Conservation (phyloP, 2,888 invertebrate genomes). For the Flexamia atlantica region DNA sequence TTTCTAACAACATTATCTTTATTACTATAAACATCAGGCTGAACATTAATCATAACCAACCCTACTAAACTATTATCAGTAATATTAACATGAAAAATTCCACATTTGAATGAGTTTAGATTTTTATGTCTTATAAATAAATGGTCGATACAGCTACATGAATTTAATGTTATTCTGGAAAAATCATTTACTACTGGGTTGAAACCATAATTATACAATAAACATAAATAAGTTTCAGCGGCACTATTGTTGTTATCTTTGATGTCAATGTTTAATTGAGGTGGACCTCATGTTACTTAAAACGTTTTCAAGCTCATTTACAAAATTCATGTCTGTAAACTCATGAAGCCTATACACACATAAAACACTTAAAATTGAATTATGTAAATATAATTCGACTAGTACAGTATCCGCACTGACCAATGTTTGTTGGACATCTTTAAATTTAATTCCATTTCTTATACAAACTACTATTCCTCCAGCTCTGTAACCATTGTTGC, state of each 20-base stretch:
- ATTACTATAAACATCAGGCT: neutral
- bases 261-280: neutral
- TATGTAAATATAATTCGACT: neutral
- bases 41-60: neutral
- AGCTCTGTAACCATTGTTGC: slow-evolving; percentile 1
- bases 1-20: neutral
- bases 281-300: neutral
- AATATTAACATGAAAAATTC: neutral
- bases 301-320: neutral
- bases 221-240: neutral
- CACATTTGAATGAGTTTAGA: neutral
- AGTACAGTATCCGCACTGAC: neutral
- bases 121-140: neutral
- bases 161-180: neutral
- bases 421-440: neutral
- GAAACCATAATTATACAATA: neutral
- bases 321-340: neutral
- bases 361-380: neutral
- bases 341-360: slow-evolving; percentile 6
- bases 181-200: neutral
- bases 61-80: slow-evolving; percentile 1
- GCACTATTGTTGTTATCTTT: neutral
- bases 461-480: neutral
- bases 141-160: neutral
- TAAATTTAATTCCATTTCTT: neutral